These are phyloP conservation scores for Homalodisca vitripennis DNA, from an alignment of 1,140 invertebrate genomes.

Conservation along the genomic window DNA sequence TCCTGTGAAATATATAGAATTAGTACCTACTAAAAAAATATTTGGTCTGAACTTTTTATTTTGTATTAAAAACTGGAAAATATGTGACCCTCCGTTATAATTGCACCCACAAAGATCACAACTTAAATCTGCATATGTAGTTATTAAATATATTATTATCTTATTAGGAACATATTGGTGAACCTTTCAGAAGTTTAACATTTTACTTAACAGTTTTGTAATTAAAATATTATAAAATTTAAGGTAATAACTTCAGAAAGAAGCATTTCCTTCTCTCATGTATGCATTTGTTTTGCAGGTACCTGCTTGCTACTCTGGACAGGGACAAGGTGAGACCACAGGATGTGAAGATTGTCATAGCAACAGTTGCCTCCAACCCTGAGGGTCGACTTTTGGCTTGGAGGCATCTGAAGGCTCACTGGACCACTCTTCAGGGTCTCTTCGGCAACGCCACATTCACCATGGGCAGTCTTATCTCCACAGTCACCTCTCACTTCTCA, in stretches of 20 bases:
- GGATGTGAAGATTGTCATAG: conserved; percentile 67
- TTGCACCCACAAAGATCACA: too few relatives aligned
- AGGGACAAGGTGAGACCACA: conserved; percentile 63
- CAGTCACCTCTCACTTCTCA: conserved; percentile 66
- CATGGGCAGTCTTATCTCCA: conserved; percentile 66
- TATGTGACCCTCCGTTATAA: too few relatives aligned
- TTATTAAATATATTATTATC: too few relatives aligned
- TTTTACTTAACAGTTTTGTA: too few relatives aligned
- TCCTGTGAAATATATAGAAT: neutral
- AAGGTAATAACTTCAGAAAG: too few relatives aligned
- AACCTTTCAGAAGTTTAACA: too few relatives aligned
- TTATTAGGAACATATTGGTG: too few relatives aligned
- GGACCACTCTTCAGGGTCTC: conserved; percentile 61
- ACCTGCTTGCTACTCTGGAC: conserved; percentile 63
- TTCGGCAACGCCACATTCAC: conserved; percentile 68
- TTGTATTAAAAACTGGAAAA: too few relatives aligned
- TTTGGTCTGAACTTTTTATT: neutral
- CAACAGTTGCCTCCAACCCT: conserved; percentile 66
- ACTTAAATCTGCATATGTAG: too few relatives aligned
- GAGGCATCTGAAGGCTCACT: conserved; percentile 73
- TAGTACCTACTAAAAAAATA: too few relatives aligned
- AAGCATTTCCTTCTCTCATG: too few relatives aligned
- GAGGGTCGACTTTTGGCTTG: conserved; percentile 71
- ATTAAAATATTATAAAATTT: too few relatives aligned
- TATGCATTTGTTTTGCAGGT: conserved; percentile 47